Evolutionary conservation across 2,888 invertebrate species (phyloP).

Genomic region (Coelinius sp.): DNA sequence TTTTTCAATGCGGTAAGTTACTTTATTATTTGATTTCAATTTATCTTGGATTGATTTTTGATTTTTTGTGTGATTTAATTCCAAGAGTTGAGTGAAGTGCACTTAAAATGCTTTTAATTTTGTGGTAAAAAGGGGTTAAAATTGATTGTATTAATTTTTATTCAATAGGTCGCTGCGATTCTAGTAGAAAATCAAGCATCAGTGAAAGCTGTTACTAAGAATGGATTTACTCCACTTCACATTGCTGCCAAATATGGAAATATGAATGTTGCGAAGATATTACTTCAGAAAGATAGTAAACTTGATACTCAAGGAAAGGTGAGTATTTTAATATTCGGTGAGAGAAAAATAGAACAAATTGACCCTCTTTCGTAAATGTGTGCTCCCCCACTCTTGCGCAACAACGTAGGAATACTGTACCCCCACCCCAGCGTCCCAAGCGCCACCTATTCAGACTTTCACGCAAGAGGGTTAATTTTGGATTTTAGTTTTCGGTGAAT

Average conservation of each 20-base stretch:
- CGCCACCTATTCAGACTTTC: too few relatives aligned
- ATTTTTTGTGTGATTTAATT: neutral
- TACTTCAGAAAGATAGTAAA: constrained; percentile 89
- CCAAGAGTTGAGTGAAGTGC: neutral
- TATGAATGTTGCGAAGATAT: constrained; percentile 86
- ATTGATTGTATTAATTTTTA: constrained; percentile 29
- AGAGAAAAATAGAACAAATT: neutral
- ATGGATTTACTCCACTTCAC: constrained; percentile 97
- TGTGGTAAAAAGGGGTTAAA: neutral
- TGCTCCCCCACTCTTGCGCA: too few relatives aligned
- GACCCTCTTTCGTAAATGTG: too few relatives aligned
- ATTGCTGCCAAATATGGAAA: constrained; percentile 98
- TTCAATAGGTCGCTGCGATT: constrained; percentile 82
- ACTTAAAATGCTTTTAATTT: neutral
- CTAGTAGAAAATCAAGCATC: constrained; percentile 93
- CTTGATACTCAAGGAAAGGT: constrained; percentile 91
- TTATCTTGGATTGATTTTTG: constrained; percentile 32
- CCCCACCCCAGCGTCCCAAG: too few relatives aligned
- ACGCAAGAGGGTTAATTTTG: too few relatives aligned
- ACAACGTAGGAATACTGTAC: too few relatives aligned
- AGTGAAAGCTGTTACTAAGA: constrained; percentile 92
- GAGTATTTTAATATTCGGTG: constrained; percentile 35
- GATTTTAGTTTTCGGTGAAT: too few relatives aligned
- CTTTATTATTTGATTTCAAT: neutral
- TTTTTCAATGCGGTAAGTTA: constrained; percentile 24